A percentile compares a stretch with the other conserved stretches of the same genome.
Conservation (phyloP, 2,888 invertebrate species). For the Drosophila nr. fundita region DNA sequence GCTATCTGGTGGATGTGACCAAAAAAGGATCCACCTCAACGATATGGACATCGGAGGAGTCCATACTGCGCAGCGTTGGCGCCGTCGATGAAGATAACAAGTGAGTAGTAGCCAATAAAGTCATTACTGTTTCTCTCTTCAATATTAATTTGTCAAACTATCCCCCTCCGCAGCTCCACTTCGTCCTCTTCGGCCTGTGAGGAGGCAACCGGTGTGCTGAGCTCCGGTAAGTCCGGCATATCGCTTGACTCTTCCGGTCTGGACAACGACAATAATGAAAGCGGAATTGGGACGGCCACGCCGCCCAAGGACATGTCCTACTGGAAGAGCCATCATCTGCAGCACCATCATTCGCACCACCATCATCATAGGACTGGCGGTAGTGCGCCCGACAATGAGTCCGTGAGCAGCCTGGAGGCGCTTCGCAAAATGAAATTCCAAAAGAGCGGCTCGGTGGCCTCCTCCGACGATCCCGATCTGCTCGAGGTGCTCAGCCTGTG, state of each 20-base stretch:
- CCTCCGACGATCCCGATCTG: slow-evolving; percentile 84
- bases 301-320: slow-evolving; percentile 84
- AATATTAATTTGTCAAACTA: slow-evolving; percentile 38
- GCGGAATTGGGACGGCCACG: slow-evolving; percentile 84
- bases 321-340: slow-evolving; percentile 80
- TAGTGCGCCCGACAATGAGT: slow-evolving; percentile 78
- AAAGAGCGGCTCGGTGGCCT: slow-evolving; percentile 83
- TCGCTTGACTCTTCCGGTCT: slow-evolving; percentile 84
- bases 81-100: slow-evolving; percentile 85
- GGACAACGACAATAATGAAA: slow-evolving; percentile 84
- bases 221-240: slow-evolving; percentile 85
- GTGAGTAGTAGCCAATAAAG: slow-evolving; percentile 78
- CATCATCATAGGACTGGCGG: slow-evolving; percentile 61
- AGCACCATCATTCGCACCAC: slow-evolving; percentile 65
- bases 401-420: slow-evolving; percentile 82
- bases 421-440: slow-evolving; percentile 83
- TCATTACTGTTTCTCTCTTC: slow-evolving; percentile 9
- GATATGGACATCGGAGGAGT: slow-evolving; percentile 85
- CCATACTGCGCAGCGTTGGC: slow-evolving; percentile 84
- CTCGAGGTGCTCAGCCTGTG: slow-evolving; percentile 84
- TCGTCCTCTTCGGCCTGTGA: slow-evolving; percentile 85
- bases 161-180: slow-evolving; percentile 77
- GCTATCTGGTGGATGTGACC: slow-evolving; percentile 82
- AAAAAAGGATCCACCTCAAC: slow-evolving; percentile 85
- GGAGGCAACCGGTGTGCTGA: slow-evolving; percentile 83